These are phyloP conservation scores for Macaca nemestrina DNA, from an alignment of 2,113 vertebrate genomes.

Conservation along the genomic window DNA sequence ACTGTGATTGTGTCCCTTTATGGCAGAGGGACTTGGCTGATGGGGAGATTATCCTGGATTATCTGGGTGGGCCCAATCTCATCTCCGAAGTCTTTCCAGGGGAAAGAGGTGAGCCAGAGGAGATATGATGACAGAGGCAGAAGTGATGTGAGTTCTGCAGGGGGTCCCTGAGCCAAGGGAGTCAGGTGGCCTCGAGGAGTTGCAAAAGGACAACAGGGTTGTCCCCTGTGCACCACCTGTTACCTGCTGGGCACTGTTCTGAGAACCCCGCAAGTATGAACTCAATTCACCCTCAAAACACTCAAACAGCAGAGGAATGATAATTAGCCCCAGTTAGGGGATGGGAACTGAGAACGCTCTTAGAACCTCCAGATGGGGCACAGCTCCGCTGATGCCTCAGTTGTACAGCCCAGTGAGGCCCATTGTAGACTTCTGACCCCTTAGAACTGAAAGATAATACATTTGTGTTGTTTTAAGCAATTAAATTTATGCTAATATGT, in stretches of 20 bases:
- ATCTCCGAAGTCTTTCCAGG: not conserved
- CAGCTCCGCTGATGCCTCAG: not conserved
- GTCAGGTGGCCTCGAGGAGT: not conserved
- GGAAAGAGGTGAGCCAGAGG: not conserved
- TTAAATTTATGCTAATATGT: fast-evolving
- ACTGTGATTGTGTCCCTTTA: not conserved
- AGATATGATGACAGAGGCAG: fast-evolving
- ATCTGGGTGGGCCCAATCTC: not conserved
- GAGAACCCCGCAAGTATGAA: fast-evolving
- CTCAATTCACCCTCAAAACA: not conserved
- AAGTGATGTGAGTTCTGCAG: too few species aligned
- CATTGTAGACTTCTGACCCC: not conserved
- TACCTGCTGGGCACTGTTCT: fast-evolving
- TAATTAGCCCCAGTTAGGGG: not conserved
- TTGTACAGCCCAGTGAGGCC: not conserved
- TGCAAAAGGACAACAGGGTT: fast-evolving
- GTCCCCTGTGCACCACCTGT: fast-evolving
- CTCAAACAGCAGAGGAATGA: fast-evolving
- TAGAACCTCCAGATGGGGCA: too few species aligned
- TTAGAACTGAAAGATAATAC: not conserved
- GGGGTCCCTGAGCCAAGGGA: not conserved
- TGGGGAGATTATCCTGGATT: not conserved
- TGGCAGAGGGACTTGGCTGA: not conserved
- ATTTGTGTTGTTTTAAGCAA: not conserved
- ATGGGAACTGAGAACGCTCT: not conserved